These are phyloP conservation scores for Heliconius hewitsoni DNA, from an alignment of 1,140 invertebrate species.

Conservation along the genomic window DNA sequence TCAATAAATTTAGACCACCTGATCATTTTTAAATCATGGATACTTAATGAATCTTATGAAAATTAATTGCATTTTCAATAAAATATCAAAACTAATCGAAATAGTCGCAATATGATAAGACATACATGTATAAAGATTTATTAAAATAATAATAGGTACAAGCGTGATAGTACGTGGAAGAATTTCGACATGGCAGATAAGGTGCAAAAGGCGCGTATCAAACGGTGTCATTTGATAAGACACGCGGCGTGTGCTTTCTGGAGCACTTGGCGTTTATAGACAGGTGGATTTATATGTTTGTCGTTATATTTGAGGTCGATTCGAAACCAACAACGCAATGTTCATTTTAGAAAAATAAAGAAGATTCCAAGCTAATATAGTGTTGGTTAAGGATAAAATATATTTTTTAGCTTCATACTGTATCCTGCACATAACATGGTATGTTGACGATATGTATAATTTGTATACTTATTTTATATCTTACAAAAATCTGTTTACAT, in stretches of 20 bases:
- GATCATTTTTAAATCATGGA: neutral
- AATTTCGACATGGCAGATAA: constrained; percentile 79
- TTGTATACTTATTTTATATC: no score
- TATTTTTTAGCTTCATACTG: no score
- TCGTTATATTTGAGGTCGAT: neutral
- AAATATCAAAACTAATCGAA: neutral
- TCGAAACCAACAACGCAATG: neutral
- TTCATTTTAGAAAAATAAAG: neutral
- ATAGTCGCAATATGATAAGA: neutral
- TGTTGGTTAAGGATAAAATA: no score
- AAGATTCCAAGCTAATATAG: neutral
- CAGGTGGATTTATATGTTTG: constrained; percentile 45
- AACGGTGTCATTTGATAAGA: constrained; percentile 79
- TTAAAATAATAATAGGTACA: constrained; percentile 44
- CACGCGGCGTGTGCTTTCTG: constrained; percentile 64
- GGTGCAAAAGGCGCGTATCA: constrained; percentile 70
- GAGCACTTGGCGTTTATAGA: constrained; percentile 62
- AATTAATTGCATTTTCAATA: neutral
- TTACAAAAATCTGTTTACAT: neutral
- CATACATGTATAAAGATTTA: constrained; percentile 27
- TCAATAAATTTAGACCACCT: neutral
- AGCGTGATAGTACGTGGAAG: constrained; percentile 67
- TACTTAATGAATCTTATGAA: neutral
- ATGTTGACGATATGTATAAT: no score
- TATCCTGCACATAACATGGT: no score